Evolutionary conservation across 2,113 vertebrate genomes (phyloP), one percentile per base, ranked within the genome.

Genomic region (Pterophyllum scalare): DNA sequence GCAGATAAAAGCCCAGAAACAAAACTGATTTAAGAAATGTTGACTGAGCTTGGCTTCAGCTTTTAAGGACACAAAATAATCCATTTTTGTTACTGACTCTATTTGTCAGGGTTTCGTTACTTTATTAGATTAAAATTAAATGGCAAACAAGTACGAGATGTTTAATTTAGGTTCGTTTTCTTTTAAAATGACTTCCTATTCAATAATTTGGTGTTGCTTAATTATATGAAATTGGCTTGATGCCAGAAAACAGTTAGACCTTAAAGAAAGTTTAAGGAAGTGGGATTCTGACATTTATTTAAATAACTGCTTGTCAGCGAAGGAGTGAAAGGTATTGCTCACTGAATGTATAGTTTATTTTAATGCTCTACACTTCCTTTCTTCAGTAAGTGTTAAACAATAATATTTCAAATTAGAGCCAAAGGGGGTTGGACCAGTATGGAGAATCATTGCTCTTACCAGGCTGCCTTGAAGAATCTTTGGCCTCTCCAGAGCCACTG

Each of bases 401-500:
- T 0, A 70, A 11, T 28, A 70, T 28, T 49, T 49, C 12, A 5
- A 17, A 49, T 49, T 17, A 49, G 3, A 49, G 46, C 15, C 14
- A 49, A 2, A 49, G 6, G 5, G 46, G 15, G 17, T 8, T 54
- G 49, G 7, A 20, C 7, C 6, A 54, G 35, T 3, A 6, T 1
- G 1, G 56, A 20, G 9, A n/a, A 33, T 31, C 2, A 5, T 0
- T 7, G 7, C 26, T 59, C 97, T 96, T 93, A 99, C 98, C 17
- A 97, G 96, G 89, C 98, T 99, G 81, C 97, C 97, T 17, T 98
- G 97, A 84, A 97, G 95, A 5, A 99, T 99, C 91, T 97, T 97
- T 0, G 98, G 98, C 89, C 98, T 96, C 93, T 99, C 98, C 94
- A 99, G 94, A 74, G 98, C 98, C 35, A 99, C 98, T 0, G 98